phyloP scores from a whole-genome alignment of 2,888 invertebrate species.

The Sphaerophoria rueppellii region DNA sequence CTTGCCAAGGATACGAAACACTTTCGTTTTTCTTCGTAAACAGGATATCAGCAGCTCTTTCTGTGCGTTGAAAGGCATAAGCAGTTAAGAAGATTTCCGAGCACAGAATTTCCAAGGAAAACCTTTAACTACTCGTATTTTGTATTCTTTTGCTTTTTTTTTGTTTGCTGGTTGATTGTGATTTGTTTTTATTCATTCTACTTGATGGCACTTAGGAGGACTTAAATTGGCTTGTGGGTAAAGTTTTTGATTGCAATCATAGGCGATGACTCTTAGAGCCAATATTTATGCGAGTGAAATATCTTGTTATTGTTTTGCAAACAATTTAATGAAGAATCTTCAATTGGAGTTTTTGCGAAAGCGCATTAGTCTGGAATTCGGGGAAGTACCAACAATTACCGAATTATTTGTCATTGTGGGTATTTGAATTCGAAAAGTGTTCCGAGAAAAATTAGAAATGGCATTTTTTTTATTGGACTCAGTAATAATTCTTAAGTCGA shows the following conservation, averaged over 20 bases:
- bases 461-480: too few species aligned
- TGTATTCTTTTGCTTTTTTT: neutral
- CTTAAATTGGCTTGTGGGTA: constrained; percentile 3
- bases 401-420: too few species aligned
- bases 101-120: neutral
- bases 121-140: neutral
- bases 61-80: constrained; percentile 4
- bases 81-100: constrained; percentile 42
- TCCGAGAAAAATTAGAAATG: neutral
- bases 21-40: neutral
- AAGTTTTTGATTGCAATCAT: constrained; percentile 17
- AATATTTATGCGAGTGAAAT: neutral
- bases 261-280: neutral
- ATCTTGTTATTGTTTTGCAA: neutral
- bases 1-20: constrained; percentile 20
- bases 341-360: neutral
- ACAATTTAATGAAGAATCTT: constrained; percentile 2
- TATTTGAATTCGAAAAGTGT: neutral
- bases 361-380: neutral
- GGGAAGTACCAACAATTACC: neutral
- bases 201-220: neutral
- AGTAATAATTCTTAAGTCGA: too few species aligned
- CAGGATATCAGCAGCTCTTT: neutral
- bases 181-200: neutral
- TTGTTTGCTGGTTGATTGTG: neutral